These are phyloP conservation scores for roundworm (Caenorhabditis elegans) DNA, from an alignment of 1,140 invertebrate species.

Conservation along the genomic window WBcel235 BX284604.4:7762501-7763000, in stretches of 20 bases:
- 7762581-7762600: background rate
- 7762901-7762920: background rate
- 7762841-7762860: background rate
- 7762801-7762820: background rate
- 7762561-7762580: background rate
- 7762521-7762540: background rate
- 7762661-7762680: background rate
- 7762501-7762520: constrained; percentile 2
- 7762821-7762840: background rate
- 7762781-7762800: background rate
- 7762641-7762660: background rate
- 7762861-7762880: background rate
- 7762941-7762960: no score
- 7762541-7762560: background rate
- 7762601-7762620: background rate
- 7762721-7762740: background rate
- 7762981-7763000: background rate
- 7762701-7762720: background rate
- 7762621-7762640: constrained; percentile 2
- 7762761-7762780: background rate
- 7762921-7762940: background rate
- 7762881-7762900: background rate
- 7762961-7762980: background rate
- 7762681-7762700: background rate
- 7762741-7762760: background rate